A percentile compares a stretch with the other conserved stretches of the same genome.
Conservation (phyloP, 2,797 vertebrate species). For the Heliangelus exortis region DNA sequence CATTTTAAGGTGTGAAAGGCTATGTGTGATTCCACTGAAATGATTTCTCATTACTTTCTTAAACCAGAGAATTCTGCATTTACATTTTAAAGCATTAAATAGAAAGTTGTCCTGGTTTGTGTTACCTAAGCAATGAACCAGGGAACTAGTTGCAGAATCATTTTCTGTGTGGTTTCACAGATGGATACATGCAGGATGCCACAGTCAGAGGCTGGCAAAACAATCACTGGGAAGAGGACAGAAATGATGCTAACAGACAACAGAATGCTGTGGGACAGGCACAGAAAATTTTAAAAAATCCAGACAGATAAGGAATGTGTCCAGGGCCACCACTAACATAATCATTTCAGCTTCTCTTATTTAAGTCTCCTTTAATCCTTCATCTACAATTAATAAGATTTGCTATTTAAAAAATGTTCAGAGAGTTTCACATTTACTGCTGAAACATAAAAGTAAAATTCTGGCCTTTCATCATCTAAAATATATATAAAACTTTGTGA, state of each 20-base stretch:
- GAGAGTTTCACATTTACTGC: conserved; percentile 64
- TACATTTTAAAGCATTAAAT: conserved; percentile 51
- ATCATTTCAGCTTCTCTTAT: conserved; percentile 56
- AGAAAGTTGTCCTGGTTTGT: conserved; percentile 62
- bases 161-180: conserved; percentile 79
- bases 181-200: conserved; percentile 63
- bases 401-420: conserved; percentile 64
- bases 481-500: conserved; percentile 58
- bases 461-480: conserved; percentile 78
- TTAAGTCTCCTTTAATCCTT: conserved; percentile 73
- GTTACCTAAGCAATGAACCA: conserved; percentile 75
- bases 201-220: conserved; percentile 60
- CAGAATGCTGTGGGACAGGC: conserved; percentile 59
- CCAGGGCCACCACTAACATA: neutral
- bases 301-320: neutral
- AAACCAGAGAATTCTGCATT: conserved; percentile 43
- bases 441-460: conserved; percentile 77
- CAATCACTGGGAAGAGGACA: conserved; percentile 71
- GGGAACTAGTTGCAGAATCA: conserved; percentile 68
- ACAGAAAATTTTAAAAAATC: conserved; percentile 60
- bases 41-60: conserved; percentile 53
- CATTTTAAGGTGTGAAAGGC: neutral
- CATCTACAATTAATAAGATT: conserved; percentile 79
- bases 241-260: conserved; percentile 74
- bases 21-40: conserved; percentile 15